Evolutionary conservation across 2,888 invertebrate species (phyloP).

Genomic region (Sepiola atlantica): DNA sequence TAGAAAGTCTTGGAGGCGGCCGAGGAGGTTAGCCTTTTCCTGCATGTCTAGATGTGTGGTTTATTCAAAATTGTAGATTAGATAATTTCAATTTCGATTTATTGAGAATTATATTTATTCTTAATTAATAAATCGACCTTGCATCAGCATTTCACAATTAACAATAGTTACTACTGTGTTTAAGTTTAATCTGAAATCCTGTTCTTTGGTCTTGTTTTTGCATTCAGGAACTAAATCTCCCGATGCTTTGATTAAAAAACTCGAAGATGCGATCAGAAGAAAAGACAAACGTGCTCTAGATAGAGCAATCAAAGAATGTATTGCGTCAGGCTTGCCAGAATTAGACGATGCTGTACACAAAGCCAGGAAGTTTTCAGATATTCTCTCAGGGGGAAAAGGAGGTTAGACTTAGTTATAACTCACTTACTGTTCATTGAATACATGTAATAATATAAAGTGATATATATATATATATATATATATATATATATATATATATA

Average conservation of each 20-base stretch:
- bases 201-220: neutral
- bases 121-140: too few relatives aligned
- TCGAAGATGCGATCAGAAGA: neutral
- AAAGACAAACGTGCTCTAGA: conserved; percentile 38
- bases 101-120: too few relatives aligned
- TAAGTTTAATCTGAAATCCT: too few relatives aligned
- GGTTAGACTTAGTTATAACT: neutral
- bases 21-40: neutral
- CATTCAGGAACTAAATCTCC: conserved; percentile 1
- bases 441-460: too few relatives aligned
- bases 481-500: too few relatives aligned
- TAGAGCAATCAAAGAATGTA: conserved; percentile 14
- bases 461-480: too few relatives aligned
- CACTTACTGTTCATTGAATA: too few relatives aligned
- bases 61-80: neutral
- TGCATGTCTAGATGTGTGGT: neutral
- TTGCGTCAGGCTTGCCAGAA: neutral
- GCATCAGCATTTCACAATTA: too few relatives aligned
- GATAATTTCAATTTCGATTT: too few relatives aligned
- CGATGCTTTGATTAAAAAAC: neutral
- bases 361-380: conserved; percentile 21
- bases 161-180: too few relatives aligned
- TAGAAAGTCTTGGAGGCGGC: neutral
- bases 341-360: neutral
- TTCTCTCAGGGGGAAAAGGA: conserved; percentile 16